Conservation (phyloP, 2,888 invertebrate species). For the Machimus atricapillus region DNA sequence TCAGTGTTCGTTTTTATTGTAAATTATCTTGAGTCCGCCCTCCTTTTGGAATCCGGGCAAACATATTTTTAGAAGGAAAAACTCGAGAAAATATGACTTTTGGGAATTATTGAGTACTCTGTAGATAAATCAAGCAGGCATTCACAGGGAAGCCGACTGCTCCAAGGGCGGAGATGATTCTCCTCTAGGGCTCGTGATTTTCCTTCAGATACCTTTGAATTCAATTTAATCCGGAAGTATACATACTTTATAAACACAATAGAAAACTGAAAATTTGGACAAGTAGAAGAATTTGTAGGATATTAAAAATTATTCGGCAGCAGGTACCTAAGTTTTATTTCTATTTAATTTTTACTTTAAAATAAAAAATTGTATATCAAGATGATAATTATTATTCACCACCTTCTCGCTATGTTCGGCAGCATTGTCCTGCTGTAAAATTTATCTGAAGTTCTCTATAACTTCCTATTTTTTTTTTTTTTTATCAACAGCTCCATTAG, state of each 20-base stretch:
- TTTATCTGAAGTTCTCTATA: too few relatives aligned
- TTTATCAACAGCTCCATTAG: too few relatives aligned
- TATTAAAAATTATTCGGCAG: neutral
- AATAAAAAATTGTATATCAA: too few relatives aligned
- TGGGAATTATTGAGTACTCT: slow-evolving; percentile 23
- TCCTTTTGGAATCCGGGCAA: neutral
- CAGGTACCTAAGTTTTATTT: neutral
- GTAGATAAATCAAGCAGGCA: slow-evolving; percentile 18
- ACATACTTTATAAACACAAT: neutral
- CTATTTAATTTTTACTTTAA: neutral
- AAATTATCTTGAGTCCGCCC: slow-evolving; percentile 15
- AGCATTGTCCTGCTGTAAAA: too few relatives aligned
- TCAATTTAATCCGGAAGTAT: slow-evolving; percentile 10
- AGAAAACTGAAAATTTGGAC: neutral
- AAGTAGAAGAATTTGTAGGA: neutral
- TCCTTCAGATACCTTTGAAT: neutral
- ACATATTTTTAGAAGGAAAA: neutral
- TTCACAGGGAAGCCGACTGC: neutral
- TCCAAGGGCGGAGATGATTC: neutral
- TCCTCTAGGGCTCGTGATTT: slow-evolving; percentile 2
- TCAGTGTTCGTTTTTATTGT: slow-evolving; percentile 18
- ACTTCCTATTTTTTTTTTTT: too few relatives aligned
- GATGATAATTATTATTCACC: too few relatives aligned
- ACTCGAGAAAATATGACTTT: slow-evolving; percentile 32
- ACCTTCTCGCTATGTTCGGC: too few relatives aligned